Evolutionary conservation across 2,888 invertebrate genomes (phyloP), one percentile per base, ranked within the genome.

Genomic region (Microctonus aethiopoides): DNA sequence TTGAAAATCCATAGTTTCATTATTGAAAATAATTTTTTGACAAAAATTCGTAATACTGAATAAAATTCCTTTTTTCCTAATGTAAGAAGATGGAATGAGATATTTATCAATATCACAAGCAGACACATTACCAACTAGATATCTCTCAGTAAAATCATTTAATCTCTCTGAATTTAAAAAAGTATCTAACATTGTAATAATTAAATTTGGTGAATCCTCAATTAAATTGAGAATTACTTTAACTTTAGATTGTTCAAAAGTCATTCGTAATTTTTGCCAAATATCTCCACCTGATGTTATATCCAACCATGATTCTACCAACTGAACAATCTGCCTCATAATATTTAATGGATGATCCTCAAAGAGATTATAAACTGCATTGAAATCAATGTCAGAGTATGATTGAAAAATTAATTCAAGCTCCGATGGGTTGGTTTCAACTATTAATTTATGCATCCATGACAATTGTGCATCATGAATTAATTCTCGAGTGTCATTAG

Each of bases 41-140:
- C 84, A 84, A 70, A 82, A 81, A 46, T 79, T 78, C n/a, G 76
- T 75, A 52, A 84, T 76, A 61, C 80, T 83, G 1, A 79, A 76
- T 26, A 83, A 71, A 32, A 81, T 74, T 10, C 76, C 78, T 59
- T 78, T 83, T 56, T 80, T 81, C 54, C 79, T 75, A 20, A 84
- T 75, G 65, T 81, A 84, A 5, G 69, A 71, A 0, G 84, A 80
- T 22, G 79, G 79, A 59, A 81, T 82, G 20, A 84, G 76, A 70
- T 81, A 84, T 67, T 79, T 81, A 62, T 82, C 81, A 41, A 84
- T 74, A 64, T 84, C 80, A 67, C 84, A 85, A 7, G 77, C 76
- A 29, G 77, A 76, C 13, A 77, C 75, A 10, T 70, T 72, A 3
- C 83, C 84, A 0, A 57, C 59, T 1, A 80, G 20, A 10, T 80